These are phyloP conservation scores for Luperina nickerlii DNA, from an alignment of 2,888 invertebrate species.

Conservation along the genomic window DNA sequence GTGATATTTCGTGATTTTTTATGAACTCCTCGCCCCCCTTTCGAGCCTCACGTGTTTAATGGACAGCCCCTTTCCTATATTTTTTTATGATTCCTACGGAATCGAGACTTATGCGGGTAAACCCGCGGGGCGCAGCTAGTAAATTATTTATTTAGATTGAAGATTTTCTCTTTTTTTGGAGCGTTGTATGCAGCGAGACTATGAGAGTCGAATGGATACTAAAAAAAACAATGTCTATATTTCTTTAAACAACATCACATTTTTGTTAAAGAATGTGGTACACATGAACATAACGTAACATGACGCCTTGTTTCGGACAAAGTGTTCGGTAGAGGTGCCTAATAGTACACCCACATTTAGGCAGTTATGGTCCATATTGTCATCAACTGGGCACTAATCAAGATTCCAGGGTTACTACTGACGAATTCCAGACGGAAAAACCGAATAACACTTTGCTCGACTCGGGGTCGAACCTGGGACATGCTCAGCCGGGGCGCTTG, in stretches of 20 bases:
- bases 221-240: neutral
- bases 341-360: neutral
- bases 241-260: neutral
- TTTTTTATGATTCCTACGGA: too few relatives aligned
- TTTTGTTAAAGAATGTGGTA: too few relatives aligned
- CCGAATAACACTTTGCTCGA: neutral
- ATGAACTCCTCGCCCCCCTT: too few relatives aligned
- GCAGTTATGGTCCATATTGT: neutral
- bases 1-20: too few relatives aligned
- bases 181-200: neutral
- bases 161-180: neutral
- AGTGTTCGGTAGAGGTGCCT: neutral
- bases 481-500: neutral
- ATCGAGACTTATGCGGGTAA: too few relatives aligned
- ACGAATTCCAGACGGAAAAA: neutral
- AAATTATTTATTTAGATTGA: neutral
- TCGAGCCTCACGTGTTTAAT: too few relatives aligned
- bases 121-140: too few relatives aligned
- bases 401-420: neutral
- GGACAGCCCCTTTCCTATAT: too few relatives aligned
- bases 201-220: neutral
- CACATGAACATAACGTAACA: neutral
- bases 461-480: neutral
- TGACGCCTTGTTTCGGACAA: neutral
- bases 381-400: neutral